phyloP scores from a whole-genome alignment of 2,797 vertebrate species.

The Octomys mimax region DNA sequence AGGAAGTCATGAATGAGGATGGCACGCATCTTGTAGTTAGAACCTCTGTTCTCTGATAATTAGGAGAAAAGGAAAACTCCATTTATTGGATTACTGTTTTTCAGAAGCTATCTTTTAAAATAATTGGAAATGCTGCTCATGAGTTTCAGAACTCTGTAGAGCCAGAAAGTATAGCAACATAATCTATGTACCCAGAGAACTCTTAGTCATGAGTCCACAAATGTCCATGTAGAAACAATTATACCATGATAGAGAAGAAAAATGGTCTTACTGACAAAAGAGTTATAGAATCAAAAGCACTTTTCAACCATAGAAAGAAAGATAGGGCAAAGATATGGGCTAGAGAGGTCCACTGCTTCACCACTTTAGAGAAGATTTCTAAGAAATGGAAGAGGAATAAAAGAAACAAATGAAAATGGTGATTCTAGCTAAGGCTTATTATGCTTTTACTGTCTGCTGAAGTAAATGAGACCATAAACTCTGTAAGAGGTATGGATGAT shows the following conservation, averaged over 20 bases:
- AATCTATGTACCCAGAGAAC: not conserved
- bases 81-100: not conserved
- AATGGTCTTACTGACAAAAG: not conserved
- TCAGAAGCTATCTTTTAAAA: not conserved
- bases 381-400: constrained; percentile 1
- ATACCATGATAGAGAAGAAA: not conserved
- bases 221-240: not conserved
- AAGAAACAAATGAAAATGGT: not conserved
- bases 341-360: not conserved
- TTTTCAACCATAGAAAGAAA: constrained; percentile 11
- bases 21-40: not conserved
- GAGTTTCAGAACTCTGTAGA: not conserved
- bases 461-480: not conserved
- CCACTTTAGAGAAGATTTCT: not conserved
- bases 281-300: not conserved
- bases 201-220: not conserved
- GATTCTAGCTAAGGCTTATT: not conserved
- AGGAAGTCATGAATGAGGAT: not conserved
- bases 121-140: constrained; percentile 8
- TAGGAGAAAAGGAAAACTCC: constrained; percentile 13
- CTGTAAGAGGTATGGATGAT: not conserved
- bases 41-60: constrained; percentile 42
- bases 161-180: not conserved
- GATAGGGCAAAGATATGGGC: not conserved
- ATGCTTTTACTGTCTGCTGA: not conserved